phyloP scores from a whole-genome alignment of 2,113 vertebrate species.

The Tringa solitaria region DNA sequence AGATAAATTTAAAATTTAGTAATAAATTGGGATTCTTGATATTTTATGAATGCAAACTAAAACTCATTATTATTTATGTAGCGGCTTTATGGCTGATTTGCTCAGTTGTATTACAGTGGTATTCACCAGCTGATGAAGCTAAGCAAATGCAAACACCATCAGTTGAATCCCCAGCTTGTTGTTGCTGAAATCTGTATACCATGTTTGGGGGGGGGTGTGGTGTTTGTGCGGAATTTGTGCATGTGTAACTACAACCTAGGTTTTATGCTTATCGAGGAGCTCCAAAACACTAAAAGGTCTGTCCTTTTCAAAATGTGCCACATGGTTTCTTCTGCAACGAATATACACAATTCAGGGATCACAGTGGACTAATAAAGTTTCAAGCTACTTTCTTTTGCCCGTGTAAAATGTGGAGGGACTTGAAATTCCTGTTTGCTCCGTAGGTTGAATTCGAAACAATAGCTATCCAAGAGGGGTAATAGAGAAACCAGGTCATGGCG shows the following conservation, averaged over 20 bases:
- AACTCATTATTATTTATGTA: slow-evolving; percentile 47
- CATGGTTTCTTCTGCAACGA: background rate
- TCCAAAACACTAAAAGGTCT: background rate
- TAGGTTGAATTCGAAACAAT: slow-evolving; percentile 36
- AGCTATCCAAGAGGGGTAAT: background rate
- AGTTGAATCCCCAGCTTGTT: slow-evolving; percentile 55
- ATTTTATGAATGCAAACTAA: slow-evolving; percentile 47
- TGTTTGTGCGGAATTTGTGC: background rate
- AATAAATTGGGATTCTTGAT: slow-evolving; percentile 48
- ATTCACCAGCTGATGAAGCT: slow-evolving; percentile 66
- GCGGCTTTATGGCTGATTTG: slow-evolving; percentile 59
- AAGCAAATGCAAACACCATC: slow-evolving; percentile 61
- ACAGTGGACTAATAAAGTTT: background rate
- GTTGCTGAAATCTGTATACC: slow-evolving; percentile 44
- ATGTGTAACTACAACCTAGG: background rate
- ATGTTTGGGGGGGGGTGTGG: background rate
- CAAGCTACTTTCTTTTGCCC: background rate
- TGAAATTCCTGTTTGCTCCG: slow-evolving; percentile 14
- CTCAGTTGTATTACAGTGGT: slow-evolving; percentile 36
- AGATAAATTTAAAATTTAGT: slow-evolving; percentile 27
- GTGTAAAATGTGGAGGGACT: background rate
- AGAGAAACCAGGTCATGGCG: slow-evolving; percentile 28
- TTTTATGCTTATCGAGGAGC: background rate
- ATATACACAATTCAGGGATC: background rate
- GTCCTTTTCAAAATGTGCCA: background rate